phyloP scores from a whole-genome alignment of 2,113 vertebrate genomes.

The Amphiprion percula region DNA sequence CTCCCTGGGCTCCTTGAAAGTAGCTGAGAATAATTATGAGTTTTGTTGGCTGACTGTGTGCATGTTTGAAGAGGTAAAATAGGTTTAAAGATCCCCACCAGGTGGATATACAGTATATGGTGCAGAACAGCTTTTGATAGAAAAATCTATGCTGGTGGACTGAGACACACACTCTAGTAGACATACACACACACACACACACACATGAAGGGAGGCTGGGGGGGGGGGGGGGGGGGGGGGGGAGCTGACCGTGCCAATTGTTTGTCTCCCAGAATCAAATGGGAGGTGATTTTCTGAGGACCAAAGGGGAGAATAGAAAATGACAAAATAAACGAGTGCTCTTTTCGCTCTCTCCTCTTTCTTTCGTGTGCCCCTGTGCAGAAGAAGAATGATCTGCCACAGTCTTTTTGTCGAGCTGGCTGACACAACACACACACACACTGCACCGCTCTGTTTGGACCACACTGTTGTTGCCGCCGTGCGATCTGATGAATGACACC shows the following conservation, averaged over 20 bases:
- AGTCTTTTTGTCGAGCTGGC: slow-evolving; percentile 53
- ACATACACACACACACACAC: background rate
- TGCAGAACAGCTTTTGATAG: slow-evolving; percentile 26
- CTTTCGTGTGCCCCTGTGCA: slow-evolving; percentile 38
- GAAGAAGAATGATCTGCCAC: slow-evolving; percentile 65
- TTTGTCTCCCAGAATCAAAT: slow-evolving; percentile 65
- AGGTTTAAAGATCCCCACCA: slow-evolving; percentile 27
- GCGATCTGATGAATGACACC: slow-evolving; percentile 61
- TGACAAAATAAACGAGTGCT: slow-evolving; percentile 69
- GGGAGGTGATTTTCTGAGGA: slow-evolving; percentile 59
- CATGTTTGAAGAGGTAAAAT: slow-evolving; percentile 22
- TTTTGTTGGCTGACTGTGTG: background rate
- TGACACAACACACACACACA: slow-evolving; percentile 35
- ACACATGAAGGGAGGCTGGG: slow-evolving; percentile 6
- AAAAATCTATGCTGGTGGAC: slow-evolving; percentile 22
- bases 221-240: too few relatives aligned
- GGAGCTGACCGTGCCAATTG: slow-evolving; percentile 38
- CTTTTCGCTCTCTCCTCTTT: slow-evolving; percentile 54
- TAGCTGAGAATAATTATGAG: slow-evolving; percentile 33
- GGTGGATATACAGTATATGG: background rate
- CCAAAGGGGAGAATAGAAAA: slow-evolving; percentile 56
- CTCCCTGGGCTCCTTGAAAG: slow-evolving; percentile 34
- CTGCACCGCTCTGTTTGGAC: slow-evolving; percentile 31
- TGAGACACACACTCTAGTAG: background rate
- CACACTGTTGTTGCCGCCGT: slow-evolving; percentile 46